Base-by-base conservation (phyloP, 1,140 invertebrate genomes). In the Limonius californicus region DNA sequence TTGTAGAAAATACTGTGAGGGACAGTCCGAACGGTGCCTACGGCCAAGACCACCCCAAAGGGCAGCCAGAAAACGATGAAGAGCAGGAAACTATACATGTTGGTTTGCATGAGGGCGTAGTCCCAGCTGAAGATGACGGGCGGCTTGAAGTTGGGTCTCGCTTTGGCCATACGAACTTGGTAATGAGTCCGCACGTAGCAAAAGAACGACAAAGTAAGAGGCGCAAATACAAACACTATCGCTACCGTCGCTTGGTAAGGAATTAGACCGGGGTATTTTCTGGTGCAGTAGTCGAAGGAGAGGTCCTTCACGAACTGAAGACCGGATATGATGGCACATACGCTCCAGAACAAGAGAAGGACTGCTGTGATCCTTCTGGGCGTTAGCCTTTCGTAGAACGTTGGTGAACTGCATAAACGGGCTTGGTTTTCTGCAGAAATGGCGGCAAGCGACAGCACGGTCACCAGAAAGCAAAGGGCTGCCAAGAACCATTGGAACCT, bases 61-160 rank as follows among this genome's bases (percentile, higher is more conserved):
- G 89, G 89, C n/a, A 84, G 62, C 89, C 89, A 91, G 62, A 85
- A 84, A 0, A 83, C 53, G 1, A 85, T 72, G 71, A 86, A 89
- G 35, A 87, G 65, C 14, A 84, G 47, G 71, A 85, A 89, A 64
- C 86, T 85, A 65, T 81, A 84, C 69, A 86, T 79, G 72, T 90
- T 90, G 15, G 86, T 79, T 62, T 83, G 80, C 61, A 84, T 82
- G 0, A 87, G 75, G 1, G 83, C 81, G 65, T 82, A 84, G 68
- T 90, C 87, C 78, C 82, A 83, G 12, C 80, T 79, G 70, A 84
- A 88, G n/a, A 81, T 79, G 2, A 82, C 74, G 1, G 84, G 84
- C 0, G 84, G 84, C 63, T 84, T 87, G 77, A 85, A 88, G 21
- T 80, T 83, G 1, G 80, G 76, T 56, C 82, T 73, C 0, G 78